These are phyloP conservation scores for Platycheirus albimanus DNA, from an alignment of 2,888 invertebrate genomes.

Conservation along the genomic window DNA sequence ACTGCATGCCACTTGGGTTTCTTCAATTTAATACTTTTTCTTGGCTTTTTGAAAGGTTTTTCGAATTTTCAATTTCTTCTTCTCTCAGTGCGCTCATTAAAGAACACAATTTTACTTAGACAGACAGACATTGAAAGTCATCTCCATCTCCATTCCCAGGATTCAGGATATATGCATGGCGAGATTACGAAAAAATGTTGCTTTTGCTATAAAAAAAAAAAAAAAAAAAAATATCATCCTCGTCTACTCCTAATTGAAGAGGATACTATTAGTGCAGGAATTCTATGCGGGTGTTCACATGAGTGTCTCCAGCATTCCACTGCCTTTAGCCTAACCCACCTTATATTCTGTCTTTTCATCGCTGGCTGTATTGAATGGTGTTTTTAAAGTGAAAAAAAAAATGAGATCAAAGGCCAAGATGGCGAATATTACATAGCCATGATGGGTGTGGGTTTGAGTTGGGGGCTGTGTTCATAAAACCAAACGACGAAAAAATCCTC, in stretches of 20 bases:
- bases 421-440: constrained; percentile 48
- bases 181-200: constrained; percentile 23
- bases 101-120: constrained; percentile 32
- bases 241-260: constrained; percentile 70
- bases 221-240: constrained; percentile 35
- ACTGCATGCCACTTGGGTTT: constrained; percentile 60
- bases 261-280: constrained; percentile 63
- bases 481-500: constrained; percentile 40
- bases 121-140: constrained; percentile 47
- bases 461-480: constrained; percentile 35
- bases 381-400: constrained; percentile 20
- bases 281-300: constrained; percentile 69
- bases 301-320: constrained; percentile 50
- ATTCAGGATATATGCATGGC: constrained; percentile 42
- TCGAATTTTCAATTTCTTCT: background rate
- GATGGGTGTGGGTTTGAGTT: no score
- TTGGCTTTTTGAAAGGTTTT: constrained; percentile 24
- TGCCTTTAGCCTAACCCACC: constrained; percentile 22
- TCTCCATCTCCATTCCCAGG: constrained; percentile 7
- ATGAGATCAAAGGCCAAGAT: constrained; percentile 70
- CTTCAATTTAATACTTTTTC: constrained; percentile 52
- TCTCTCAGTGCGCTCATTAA: constrained; percentile 53
- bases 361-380: constrained; percentile 51
- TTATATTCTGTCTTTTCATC: constrained; percentile 14
- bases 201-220: background rate